A percentile compares a stretch with the other conserved stretches of the same genome.
Evolutionary conservation across 1,140 invertebrate species (phyloP).

Genomic region (Zophobas morio): DNA sequence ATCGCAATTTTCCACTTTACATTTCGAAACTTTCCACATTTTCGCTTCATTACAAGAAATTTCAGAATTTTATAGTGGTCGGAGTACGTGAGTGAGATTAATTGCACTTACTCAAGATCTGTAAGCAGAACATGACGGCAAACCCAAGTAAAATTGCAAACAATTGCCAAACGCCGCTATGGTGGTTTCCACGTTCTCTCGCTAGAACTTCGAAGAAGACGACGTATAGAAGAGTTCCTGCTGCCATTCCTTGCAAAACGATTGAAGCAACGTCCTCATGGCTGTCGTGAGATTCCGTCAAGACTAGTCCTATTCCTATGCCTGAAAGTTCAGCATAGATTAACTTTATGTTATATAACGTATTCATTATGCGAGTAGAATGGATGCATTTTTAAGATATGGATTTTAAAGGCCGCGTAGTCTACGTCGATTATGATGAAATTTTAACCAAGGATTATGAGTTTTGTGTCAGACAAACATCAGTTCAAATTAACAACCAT

Average conservation of each 20-base stretch:
- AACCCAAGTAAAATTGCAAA: slow-evolving; percentile 82
- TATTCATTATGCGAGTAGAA: too few relatives aligned
- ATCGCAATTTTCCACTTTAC: background rate
- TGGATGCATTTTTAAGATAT: too few relatives aligned
- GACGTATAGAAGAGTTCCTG: slow-evolving; percentile 90
- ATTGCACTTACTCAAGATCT: slow-evolving; percentile 80
- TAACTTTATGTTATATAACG: background rate
- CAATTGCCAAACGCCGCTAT: slow-evolving; percentile 79
- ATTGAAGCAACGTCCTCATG: slow-evolving; percentile 75
- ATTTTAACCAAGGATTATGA: too few relatives aligned
- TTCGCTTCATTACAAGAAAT: background rate
- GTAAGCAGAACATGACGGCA: slow-evolving; percentile 82
- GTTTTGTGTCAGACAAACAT: too few relatives aligned
- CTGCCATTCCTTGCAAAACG: slow-evolving; percentile 87
- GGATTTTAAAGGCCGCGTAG: too few relatives aligned
- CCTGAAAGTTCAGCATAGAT: slow-evolving; percentile 61
- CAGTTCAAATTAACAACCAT: too few relatives aligned
- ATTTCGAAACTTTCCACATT: background rate
- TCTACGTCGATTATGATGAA: too few relatives aligned
- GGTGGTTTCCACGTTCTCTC: slow-evolving; percentile 78
- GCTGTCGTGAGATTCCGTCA: slow-evolving; percentile 73
- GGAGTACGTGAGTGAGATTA: slow-evolving; percentile 1
- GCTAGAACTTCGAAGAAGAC: slow-evolving; percentile 93
- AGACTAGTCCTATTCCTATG: slow-evolving; percentile 79
- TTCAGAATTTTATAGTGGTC: background rate